Evolutionary conservation across 2,797 vertebrate genomes (phyloP).

Genomic region (Hypotaenidia philippensis): DNA sequence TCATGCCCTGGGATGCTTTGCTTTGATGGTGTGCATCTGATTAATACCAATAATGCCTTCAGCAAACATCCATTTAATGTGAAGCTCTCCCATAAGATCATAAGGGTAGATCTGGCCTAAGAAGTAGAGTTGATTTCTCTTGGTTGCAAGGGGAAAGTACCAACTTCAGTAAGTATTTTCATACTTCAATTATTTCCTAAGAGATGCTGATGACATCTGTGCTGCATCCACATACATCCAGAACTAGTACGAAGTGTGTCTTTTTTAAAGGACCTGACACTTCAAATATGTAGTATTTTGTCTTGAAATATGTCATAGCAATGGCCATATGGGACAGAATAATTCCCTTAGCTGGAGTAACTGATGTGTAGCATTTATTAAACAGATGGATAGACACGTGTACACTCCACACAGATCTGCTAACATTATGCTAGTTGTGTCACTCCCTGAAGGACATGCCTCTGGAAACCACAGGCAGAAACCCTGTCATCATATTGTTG

Average conservation of each 20-base stretch:
- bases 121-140: background rate
- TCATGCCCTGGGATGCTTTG: background rate
- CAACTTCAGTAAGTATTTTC: background rate
- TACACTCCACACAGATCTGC: background rate
- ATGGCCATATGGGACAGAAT: constrained; percentile 12
- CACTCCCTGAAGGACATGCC: background rate
- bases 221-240: background rate
- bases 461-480: constrained; percentile 42
- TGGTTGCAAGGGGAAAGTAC: background rate
- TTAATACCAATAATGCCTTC: constrained; percentile 6
- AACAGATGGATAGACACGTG: background rate
- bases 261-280: constrained; percentile 8
- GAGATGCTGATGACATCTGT: background rate
- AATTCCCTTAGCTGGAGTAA: constrained; percentile 27
- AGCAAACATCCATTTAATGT: background rate
- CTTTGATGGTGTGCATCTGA: background rate
- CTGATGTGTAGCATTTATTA: background rate
- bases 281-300: constrained; percentile 20
- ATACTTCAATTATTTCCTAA: constrained; percentile 8
- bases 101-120: background rate
- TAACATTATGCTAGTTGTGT: background rate
- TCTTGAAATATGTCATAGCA: constrained; percentile 18
- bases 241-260: background rate
- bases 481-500: background rate
- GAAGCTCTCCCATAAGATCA: background rate